Conservation (phyloP, 2,888 invertebrate genomes). For the Bimastos eiseni region DNA sequence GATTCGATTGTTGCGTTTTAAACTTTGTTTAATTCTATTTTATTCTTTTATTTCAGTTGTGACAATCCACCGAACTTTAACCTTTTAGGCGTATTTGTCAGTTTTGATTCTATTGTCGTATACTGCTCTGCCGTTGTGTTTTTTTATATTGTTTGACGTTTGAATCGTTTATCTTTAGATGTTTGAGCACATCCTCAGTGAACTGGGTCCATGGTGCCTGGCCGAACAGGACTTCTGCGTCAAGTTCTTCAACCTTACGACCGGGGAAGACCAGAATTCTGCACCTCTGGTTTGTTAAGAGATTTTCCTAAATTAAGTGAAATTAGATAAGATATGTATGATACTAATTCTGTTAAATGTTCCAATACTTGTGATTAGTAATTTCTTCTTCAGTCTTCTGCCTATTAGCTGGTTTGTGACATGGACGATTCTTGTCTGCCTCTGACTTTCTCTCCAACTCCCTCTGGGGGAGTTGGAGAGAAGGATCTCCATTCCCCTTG, state of each 20-base stretch:
- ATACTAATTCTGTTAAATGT: neutral
- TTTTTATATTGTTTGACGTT: neutral
- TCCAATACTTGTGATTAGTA: too few relatives aligned
- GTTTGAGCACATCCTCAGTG: conserved; percentile 81
- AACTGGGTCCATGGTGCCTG: conserved; percentile 86
- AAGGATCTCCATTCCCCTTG: too few relatives aligned
- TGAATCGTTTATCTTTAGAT: conserved; percentile 63
- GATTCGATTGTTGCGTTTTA: too few relatives aligned
- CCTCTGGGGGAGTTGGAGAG: too few relatives aligned
- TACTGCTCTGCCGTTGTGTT: neutral
- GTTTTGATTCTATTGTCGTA: neutral
- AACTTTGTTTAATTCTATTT: neutral
- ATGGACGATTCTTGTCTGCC: too few relatives aligned
- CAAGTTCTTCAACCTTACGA: conserved; percentile 80
- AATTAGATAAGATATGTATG: neutral
- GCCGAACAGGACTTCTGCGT: conserved; percentile 94
- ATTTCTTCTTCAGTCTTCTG: too few relatives aligned
- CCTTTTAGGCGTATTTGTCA: neutral
- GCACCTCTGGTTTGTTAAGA: neutral
- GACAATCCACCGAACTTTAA: neutral
- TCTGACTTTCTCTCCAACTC: too few relatives aligned
- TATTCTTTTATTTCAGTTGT: neutral
- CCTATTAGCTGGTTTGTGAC: too few relatives aligned
- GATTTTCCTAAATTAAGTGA: neutral
- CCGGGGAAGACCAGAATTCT: neutral